Percentiles rank a stretch among this genome's conserved stretches.
Conservation (phyloP, 2,113 vertebrate species). For the Pelmatolapia mariae region DNA sequence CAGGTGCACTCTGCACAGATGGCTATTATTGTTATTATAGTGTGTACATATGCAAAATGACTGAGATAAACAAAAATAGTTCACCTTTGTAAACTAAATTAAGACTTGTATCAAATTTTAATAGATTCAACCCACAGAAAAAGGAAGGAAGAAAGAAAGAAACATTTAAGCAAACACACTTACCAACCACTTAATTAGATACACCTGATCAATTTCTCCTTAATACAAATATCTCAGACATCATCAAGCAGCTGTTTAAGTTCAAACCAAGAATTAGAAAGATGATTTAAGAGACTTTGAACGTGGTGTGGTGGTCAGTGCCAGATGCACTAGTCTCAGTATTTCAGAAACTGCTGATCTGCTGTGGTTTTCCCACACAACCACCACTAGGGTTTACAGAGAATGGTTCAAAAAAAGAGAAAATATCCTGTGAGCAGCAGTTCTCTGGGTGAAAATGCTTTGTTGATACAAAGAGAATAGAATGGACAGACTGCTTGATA, state of each 20-base stretch:
- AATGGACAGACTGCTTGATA: not conserved
- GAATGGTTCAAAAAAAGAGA: not conserved
- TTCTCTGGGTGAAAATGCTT: not conserved
- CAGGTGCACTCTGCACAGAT: not conserved
- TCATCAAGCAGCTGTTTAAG: not conserved
- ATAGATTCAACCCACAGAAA: not conserved
- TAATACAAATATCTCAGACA: not conserved
- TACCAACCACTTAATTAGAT: not conserved
- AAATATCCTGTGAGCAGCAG: not conserved
- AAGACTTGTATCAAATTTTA: not conserved
- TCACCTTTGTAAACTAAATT: not conserved
- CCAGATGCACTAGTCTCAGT: not conserved
- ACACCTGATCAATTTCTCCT: not conserved
- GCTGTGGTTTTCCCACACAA: not conserved
- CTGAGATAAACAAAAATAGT: not conserved
- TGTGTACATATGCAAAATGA: not conserved
- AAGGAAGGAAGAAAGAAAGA: not conserved
- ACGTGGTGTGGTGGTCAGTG: accelerated
- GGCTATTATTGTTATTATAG: not conserved
- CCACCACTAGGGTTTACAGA: not conserved
- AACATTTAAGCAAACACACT: not conserved
- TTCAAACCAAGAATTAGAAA: not conserved
- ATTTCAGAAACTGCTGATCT: not conserved
- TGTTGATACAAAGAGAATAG: not conserved
- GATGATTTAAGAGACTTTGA: not conserved